Percentiles rank a stretch among this genome's conserved stretches.
Evolutionary conservation across 1,140 invertebrate species (phyloP).

Genomic region (Aethina tumida): DNA sequence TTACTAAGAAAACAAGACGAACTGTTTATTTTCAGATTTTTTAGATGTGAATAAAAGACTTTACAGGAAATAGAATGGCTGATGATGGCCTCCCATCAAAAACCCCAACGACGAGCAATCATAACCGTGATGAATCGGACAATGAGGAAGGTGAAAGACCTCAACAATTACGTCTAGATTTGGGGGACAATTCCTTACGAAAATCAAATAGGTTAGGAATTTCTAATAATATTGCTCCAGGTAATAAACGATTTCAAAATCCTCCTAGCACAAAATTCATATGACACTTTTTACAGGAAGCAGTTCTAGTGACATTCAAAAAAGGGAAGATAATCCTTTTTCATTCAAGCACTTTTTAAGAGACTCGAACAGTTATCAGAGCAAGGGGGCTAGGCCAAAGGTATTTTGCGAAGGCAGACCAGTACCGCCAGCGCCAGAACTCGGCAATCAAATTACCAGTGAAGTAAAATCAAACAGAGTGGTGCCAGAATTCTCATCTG

Average conservation of each 20-base stretch:
- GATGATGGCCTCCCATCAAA: too few species aligned
- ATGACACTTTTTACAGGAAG: slow-evolving; percentile 1
- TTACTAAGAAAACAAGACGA: too few species aligned
- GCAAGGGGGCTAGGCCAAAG: slow-evolving; percentile 46
- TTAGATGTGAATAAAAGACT: too few species aligned
- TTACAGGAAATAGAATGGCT: too few species aligned
- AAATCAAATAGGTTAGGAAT: too few species aligned
- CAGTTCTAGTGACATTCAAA: slow-evolving; percentile 32
- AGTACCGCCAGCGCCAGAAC: slow-evolving; percentile 21
- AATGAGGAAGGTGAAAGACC: too few species aligned
- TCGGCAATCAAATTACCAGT: slow-evolving; percentile 13
- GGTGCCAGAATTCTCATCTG: slow-evolving; percentile 33
- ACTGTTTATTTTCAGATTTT: too few species aligned
- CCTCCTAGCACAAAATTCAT: not conserved
- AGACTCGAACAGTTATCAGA: slow-evolving; percentile 38
- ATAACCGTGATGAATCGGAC: too few species aligned
- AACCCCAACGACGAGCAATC: too few species aligned
- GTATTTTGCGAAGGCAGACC: slow-evolving; percentile 36
- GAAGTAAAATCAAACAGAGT: slow-evolving; percentile 22
- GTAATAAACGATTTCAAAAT: slow-evolving; percentile 1
- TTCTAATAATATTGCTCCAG: too few species aligned
- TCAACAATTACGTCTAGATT: too few species aligned
- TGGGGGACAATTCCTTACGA: too few species aligned
- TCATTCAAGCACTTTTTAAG: slow-evolving; percentile 74
- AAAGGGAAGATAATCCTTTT: slow-evolving; percentile 62